Conservation (phyloP, 1,140 invertebrate genomes). For the Neodiprion lecontei region DNA sequence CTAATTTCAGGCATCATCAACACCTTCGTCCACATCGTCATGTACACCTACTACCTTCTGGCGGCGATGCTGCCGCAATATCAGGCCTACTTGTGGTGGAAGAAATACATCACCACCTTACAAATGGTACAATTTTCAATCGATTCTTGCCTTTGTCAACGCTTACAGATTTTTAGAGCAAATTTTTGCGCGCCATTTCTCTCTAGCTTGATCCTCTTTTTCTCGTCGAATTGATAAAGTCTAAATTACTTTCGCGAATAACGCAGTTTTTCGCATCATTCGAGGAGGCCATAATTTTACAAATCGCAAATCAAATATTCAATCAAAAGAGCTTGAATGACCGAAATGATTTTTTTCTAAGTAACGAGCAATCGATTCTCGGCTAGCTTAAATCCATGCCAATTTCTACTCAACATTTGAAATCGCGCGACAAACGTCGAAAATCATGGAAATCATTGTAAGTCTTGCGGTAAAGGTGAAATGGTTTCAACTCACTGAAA, state of each 20-base stretch:
- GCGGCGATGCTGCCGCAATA: constrained; percentile 76
- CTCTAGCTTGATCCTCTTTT: not conserved
- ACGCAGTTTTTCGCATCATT: not conserved
- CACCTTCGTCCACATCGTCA: constrained; percentile 86
- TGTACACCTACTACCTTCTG: constrained; percentile 83
- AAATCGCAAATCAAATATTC: not conserved
- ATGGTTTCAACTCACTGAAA: too few species aligned
- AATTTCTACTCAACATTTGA: too few species aligned
- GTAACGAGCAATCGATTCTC: too few species aligned
- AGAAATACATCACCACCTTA: constrained; percentile 80
- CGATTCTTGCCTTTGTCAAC: constrained; percentile 26
- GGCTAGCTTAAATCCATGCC: too few species aligned
- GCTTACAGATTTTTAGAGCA: not conserved
- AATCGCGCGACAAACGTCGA: too few species aligned
- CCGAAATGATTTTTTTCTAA: too few species aligned
- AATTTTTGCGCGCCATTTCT: not conserved
- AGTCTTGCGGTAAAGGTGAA: too few species aligned
- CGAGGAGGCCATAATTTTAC: not conserved
- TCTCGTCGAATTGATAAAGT: too few species aligned
- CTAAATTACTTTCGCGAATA: too few species aligned
- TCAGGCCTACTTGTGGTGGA: constrained; percentile 83
- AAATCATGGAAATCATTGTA: too few species aligned
- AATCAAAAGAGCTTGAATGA: too few species aligned
- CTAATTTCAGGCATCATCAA: constrained; percentile 72
- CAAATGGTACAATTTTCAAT: constrained; percentile 73